Evolutionary conservation across 2,888 invertebrate species (phyloP).

Genomic region (Habroteleia sp.): DNA sequence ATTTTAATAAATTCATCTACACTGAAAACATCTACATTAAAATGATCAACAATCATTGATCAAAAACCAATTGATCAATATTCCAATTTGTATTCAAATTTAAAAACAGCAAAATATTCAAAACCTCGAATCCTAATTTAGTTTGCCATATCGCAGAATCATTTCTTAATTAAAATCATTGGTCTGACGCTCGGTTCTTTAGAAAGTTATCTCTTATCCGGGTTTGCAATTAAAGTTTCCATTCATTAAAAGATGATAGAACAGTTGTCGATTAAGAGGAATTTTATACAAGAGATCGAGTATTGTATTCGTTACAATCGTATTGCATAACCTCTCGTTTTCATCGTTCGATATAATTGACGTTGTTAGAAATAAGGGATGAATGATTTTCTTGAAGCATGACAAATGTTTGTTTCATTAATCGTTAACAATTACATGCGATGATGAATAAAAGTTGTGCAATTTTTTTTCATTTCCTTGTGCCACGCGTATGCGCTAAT

Average conservation of each 20-base stretch:
- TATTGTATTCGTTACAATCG: conserved; percentile 1
- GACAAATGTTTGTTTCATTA: conserved; percentile 9
- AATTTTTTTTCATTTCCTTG: conserved; percentile 15
- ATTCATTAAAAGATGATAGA: conserved; percentile 19
- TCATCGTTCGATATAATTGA: conserved; percentile 4
- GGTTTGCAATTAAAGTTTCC: conserved; percentile 5
- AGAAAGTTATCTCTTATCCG: conserved; percentile 2
- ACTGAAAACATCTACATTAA: no score
- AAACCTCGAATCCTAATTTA: no score
- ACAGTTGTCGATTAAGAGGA: conserved; percentile 3
- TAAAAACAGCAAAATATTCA: no score
- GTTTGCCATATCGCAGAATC: no score
- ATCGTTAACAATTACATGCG: not conserved
- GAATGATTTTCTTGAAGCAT: conserved; percentile 1
- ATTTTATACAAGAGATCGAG: conserved; percentile 5
- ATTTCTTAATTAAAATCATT: conserved; percentile 4
- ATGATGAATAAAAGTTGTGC: not conserved
- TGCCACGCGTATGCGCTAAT: not conserved
- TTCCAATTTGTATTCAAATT: no score
- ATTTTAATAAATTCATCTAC: no score
- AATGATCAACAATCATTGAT: no score
- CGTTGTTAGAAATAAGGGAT: not conserved
- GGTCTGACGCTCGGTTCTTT: not conserved
- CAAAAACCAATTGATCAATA: no score
- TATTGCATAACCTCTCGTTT: conserved; percentile 13